Evolutionary conservation across 1,140 invertebrate species (phyloP), one percentile per base, ranked within the genome.

Genomic region (Cotesia vestalis): DNA sequence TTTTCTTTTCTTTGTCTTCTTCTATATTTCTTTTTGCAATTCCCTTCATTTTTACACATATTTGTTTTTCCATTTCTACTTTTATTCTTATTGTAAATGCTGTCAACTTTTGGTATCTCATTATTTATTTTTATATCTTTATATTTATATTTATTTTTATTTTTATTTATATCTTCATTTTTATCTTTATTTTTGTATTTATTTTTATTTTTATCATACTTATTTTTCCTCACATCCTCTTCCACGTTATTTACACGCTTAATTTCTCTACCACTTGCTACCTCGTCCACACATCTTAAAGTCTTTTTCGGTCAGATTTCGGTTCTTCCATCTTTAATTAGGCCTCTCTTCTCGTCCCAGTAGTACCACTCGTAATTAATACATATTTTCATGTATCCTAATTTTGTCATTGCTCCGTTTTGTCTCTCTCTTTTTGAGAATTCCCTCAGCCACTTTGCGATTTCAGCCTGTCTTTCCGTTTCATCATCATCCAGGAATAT

Each of bases 401-500:
- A 55, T 52, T 17, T 69, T 60, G 5, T 61, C 36, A 11, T 59
- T 55, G 3, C 53, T 51, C 40, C 69, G 20, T 59, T 52, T 71
- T 12, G 35, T 34, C 55, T 61, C 36, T 70, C 70, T 14, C 38
- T 55, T n/a, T 57, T 12, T 14, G 57, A 70, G 17, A 34, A 61
- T 62, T 55, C 46, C 20, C 68, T 14, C 34, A 74, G 14, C 36
- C 69, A 52, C 34, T 17, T 55, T 36, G 74, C 73, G 5, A 55
- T 74, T 38, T 59, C 36, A 59, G 67, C 74, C 14, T 78, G 73
- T 57, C 69, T 64, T 61, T 55, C 62, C 4, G 73, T 75, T 38
- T 57, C 17, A 34, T 76, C 75, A 35, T 75, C 66, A 12, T 78
- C 71, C 27, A 76, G 73, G 40, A 20, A 76, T 52, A 74, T 72